Conservation (phyloP, 2,888 invertebrate genomes). For the Pyralis farinalis region DNA sequence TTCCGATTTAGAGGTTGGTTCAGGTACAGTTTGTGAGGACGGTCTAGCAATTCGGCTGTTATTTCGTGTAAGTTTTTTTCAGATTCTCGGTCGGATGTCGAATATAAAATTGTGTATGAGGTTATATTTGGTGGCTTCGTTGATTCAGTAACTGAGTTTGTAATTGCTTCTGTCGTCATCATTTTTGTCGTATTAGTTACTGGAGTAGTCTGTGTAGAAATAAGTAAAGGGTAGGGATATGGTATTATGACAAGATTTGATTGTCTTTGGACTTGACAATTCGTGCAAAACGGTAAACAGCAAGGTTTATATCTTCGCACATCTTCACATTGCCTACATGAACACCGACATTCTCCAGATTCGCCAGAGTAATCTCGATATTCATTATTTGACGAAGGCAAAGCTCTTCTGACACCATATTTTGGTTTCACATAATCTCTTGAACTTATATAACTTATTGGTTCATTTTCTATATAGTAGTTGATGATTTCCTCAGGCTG, state of each 20-base stretch:
- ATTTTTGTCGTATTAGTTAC: conserved; percentile 10
- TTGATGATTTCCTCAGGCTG: neutral
- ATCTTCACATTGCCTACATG: conserved; percentile 31
- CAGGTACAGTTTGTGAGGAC: conserved; percentile 6
- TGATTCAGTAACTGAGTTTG: too few species aligned
- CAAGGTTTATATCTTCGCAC: conserved; percentile 24
- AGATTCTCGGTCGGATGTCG: neutral
- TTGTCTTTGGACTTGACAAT: conserved; percentile 20
- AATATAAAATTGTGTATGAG: neutral
- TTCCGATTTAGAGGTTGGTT: conserved; percentile 10
- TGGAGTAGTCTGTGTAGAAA: neutral
- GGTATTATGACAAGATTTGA: conserved; percentile 32
- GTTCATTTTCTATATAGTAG: too few species aligned
- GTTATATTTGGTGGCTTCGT: conserved; percentile 9
- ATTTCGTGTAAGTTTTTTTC: too few species aligned
- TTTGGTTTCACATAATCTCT: too few species aligned
- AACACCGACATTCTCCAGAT: conserved; percentile 29
- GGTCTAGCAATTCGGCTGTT: conserved; percentile 1
- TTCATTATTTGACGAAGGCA: too few species aligned
- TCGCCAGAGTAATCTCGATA: too few species aligned
- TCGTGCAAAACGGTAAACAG: conserved; percentile 29
- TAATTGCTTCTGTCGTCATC: conserved; percentile 6
- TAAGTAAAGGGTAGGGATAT: conserved; percentile 19
- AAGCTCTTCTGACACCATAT: too few species aligned
- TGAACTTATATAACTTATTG: too few species aligned